Conservation (phyloP, 2,797 vertebrate genomes). For the Chelmon rostratus region DNA sequence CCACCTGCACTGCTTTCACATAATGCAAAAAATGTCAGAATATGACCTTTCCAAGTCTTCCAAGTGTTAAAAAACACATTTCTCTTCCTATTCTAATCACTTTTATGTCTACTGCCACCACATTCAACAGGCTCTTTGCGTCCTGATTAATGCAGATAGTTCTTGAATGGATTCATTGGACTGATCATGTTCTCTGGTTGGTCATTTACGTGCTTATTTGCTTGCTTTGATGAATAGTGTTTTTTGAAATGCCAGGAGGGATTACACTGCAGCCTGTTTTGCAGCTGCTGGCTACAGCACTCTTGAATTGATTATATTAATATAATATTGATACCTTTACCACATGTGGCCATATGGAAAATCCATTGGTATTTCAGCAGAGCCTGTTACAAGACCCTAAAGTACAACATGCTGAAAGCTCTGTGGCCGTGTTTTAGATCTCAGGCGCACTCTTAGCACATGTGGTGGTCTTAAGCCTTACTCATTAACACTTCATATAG, state of each 20-base stretch:
- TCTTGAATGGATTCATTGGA: too few relatives aligned
- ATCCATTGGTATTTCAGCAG: neutral
- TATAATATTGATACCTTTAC: too few relatives aligned
- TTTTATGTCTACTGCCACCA: neutral
- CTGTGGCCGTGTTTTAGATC: neutral
- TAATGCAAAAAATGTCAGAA: slow-evolving; percentile 34
- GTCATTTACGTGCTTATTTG: too few relatives aligned
- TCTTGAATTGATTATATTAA: neutral
- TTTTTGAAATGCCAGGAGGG: too few relatives aligned
- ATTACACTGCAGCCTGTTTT: too few relatives aligned
- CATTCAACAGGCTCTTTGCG: neutral
- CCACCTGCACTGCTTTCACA: neutral
- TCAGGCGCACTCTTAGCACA: neutral
- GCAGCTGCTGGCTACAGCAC: too few relatives aligned
- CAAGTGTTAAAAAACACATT: neutral
- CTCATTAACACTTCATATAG: neutral
- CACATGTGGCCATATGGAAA: too few relatives aligned
- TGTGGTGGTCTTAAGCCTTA: neutral
- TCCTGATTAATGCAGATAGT: neutral
- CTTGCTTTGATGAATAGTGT: neutral
- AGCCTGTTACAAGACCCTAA: too few relatives aligned
- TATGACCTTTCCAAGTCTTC: slow-evolving; percentile 37
- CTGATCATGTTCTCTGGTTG: neutral
- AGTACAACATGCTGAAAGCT: neutral
- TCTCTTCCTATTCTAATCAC: neutral